These are phyloP conservation scores for Oryctolagus cuniculus DNA, from an alignment of 2,113 vertebrate species.

Conservation along the genomic window DNA sequence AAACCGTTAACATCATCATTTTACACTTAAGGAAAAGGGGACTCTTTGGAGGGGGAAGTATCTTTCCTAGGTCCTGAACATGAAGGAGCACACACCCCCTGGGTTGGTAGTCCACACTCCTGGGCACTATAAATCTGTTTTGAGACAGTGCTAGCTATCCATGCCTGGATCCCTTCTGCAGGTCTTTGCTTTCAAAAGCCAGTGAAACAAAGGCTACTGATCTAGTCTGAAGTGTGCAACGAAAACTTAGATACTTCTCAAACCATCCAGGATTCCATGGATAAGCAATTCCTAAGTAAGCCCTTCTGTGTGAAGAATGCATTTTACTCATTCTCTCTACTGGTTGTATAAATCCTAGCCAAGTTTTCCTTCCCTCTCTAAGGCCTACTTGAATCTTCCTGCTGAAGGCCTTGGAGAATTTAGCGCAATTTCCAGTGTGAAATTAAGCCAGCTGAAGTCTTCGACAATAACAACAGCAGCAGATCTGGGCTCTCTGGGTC, in stretches of 20 bases:
- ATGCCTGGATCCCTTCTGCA: background rate
- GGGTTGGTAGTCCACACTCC: background rate
- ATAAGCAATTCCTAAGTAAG: conserved; percentile 17
- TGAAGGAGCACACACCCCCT: background rate
- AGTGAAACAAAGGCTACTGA: background rate
- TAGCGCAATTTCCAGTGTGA: conserved; percentile 61
- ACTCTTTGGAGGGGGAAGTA: background rate
- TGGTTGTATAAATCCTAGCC: background rate
- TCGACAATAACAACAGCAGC: background rate
- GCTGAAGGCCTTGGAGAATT: conserved; percentile 55
- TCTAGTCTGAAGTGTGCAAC: background rate
- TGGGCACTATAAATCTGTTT: background rate
- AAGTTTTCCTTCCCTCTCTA: background rate
- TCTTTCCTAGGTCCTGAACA: background rate
- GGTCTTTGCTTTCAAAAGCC: background rate
- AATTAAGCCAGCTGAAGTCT: conserved; percentile 60
- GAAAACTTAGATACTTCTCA: background rate
- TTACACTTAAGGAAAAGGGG: background rate
- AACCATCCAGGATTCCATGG: background rate
- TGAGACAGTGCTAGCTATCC: background rate
- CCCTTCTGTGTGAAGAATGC: background rate
- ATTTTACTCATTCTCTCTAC: background rate
- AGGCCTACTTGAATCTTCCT: background rate
- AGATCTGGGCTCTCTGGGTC: background rate
- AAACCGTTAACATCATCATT: background rate